Evolutionary conservation across 2,113 vertebrate species (phyloP).

Genomic region (Tyrannus savana): DNA sequence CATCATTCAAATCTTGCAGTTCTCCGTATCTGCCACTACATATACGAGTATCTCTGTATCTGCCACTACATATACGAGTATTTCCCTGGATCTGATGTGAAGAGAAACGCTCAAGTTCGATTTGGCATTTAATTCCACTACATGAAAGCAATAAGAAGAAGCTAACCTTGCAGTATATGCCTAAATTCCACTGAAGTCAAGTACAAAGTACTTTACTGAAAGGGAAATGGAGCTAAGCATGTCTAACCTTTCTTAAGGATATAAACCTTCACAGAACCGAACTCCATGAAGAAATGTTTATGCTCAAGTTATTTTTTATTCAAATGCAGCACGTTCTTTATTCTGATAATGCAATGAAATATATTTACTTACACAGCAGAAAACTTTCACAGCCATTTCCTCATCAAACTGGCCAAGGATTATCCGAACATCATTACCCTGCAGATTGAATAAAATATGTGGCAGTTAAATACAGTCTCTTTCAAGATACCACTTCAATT

Average conservation of each 20-base stretch:
- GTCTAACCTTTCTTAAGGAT: background rate
- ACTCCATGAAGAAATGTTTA: background rate
- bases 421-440: constrained; percentile 97
- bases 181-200: background rate
- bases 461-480: background rate
- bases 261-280: background rate
- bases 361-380: constrained; percentile 94
- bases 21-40: background rate
- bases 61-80: background rate
- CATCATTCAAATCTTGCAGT: background rate
- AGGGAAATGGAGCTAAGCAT: background rate
- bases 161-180: background rate
- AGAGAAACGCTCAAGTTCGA: background rate
- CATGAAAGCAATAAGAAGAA: background rate
- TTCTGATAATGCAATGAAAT: background rate
- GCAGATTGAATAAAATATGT: constrained; percentile 12
- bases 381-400: constrained; percentile 95
- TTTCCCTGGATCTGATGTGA: background rate
- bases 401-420: constrained; percentile 99
- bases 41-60: background rate
- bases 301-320: background rate
- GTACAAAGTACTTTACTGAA: background rate
- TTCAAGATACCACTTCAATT: background rate
- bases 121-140: background rate
- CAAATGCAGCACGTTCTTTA: background rate